Conservation (phyloP, 2,888 invertebrate genomes). For the Drosophila tripunctata region DNA sequence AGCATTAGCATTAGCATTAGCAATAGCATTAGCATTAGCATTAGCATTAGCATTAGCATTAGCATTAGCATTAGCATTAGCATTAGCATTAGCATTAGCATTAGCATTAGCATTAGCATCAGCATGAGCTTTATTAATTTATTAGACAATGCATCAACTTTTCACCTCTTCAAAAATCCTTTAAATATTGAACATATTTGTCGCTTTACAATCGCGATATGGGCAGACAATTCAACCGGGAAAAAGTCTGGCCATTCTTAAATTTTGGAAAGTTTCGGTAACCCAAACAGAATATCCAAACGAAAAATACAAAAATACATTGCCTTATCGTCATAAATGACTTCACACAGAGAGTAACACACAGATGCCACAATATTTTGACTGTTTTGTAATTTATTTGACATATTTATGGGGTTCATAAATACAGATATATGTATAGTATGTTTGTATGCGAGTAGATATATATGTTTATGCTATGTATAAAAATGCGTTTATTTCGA, state of each 20-base stretch:
- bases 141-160: no score
- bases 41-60: neutral
- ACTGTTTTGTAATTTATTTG: constrained; percentile 79
- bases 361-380: constrained; percentile 78
- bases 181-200: neutral
- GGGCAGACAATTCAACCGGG: constrained; percentile 22
- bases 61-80: neutral
- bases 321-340: constrained; percentile 58
- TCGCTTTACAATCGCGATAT: neutral
- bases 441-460: constrained; percentile 30
- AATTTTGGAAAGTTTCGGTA: constrained; percentile 12
- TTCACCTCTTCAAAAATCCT: neutral
- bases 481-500: constrained; percentile 76
- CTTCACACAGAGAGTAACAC: constrained; percentile 57
- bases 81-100: neutral
- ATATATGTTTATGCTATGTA: constrained; percentile 40
- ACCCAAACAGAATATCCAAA: constrained; percentile 11
- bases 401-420: constrained; percentile 79
- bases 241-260: constrained; percentile 14
- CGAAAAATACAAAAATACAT: constrained; percentile 19
- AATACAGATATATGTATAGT: constrained; percentile 65
- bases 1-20: neutral
- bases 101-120: neutral
- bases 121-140: neutral
- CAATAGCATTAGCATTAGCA: neutral